Base-by-base conservation (phyloP, 2,797 vertebrate species). In the Borostomias antarcticus region DNA sequence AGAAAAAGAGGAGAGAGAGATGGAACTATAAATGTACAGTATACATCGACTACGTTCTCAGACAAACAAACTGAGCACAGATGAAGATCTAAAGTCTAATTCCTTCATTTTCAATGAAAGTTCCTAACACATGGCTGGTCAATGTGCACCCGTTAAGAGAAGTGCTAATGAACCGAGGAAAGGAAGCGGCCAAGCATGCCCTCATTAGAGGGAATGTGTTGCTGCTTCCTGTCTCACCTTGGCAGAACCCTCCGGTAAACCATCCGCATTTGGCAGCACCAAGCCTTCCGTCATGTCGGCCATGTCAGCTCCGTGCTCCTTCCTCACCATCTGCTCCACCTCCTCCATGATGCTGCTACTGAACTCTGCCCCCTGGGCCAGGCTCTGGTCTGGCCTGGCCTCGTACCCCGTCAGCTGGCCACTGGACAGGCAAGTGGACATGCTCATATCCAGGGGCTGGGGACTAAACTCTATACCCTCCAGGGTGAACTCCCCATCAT, bases 381-480 rank as follows among this genome's bases (percentile, higher is more conserved):
- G 66, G 48, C 68, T 47, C 58, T 84, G 77, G 47, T 80, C 70
- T 0, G 69, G 6, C 30, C 74, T 57, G 19, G 76, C 74, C 63
- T 82, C 80, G 58, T 81, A 73, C 60, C 84, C 81, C 54, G 83
- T 75, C n/a, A 80, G 53, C 61, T 86, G 83, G n/a, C 72, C 62
- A 72, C n/a, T n/a, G n/a, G 86, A 57, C 66, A 88, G 68, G 66
- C 37, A 40, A 15, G 29, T 0, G 2, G 52, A 59, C 30, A 68
- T 54, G 26, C 77, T 71, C 19, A 78, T 72, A 60, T 91, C 83
- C 10, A 83, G 11, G 0, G 84, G 65, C 47, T 87, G 90, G 15
- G 87, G 85, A 81, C 84, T 82, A 64, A 87, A 87, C 37, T 88
- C 85, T 13, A 84, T 78, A 37, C 85, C 74, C 5, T 85, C 82